Base-by-base conservation (phyloP, 2,888 invertebrate species). In the Acrocera orbiculus region DNA sequence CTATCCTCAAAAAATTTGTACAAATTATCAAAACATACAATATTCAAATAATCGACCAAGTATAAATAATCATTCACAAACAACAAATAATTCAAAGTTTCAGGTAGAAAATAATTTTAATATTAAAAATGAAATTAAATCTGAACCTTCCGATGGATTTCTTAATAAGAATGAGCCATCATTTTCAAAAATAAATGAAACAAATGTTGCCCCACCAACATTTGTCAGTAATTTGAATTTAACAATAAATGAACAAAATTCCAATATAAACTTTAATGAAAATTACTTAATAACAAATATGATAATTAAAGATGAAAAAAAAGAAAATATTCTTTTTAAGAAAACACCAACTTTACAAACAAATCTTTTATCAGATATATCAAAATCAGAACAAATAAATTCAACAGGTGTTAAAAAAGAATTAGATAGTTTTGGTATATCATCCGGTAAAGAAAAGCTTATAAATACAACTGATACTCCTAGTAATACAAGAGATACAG, bases 391-490 rank as follows among this genome's bases (percentile, higher is more conserved):
- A n/a, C n/a, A n/a, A n/a, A n/a, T n/a, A n/a, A n/a, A n/a, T n/a
- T n/a, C n/a, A n/a, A n/a, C n/a, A n/a, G 17, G 23, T 14, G 17
- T 38, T 24, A 46, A 58, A 33, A 54, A 56, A 37, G 56, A 58
- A 24, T 35, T 44, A 9, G 57, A 59, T 26, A 50, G 54, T 40
- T 59, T 57, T 39, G 61, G 55, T 39, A 61, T 61, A 30, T 61
- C 61, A 42, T 54, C 59, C 19, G 8, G 8, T 19, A 19, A 8
- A 19, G 8, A 19, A 5, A 22, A 22, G 8, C 5, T 9, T 7
- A 22, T n/a, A n/a, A 25, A 19, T 15, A 11, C 24, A 17, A n/a
- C 34, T 2, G 11, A 11, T 7, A 25, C 13, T 16, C 13, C 16
- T 11, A 16, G 16, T 10, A 19, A n/a, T 17, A 11, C 17, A 14